Percentiles rank a stretch among this genome's conserved stretches.
Evolutionary conservation across 2,888 invertebrate genomes (phyloP).

Genomic region (Thymelicus lineola): DNA sequence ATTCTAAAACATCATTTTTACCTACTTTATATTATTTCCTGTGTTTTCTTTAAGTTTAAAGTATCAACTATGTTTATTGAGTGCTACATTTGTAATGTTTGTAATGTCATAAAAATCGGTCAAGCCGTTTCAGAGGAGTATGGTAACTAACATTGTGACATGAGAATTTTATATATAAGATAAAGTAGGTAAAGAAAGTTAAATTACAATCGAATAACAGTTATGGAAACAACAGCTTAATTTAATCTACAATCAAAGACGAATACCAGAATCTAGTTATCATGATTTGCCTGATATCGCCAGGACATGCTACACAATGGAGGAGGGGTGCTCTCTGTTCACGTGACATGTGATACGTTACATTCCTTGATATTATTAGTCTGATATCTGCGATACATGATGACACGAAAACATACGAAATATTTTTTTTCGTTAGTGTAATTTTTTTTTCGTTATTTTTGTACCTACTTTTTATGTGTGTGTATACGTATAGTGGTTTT

Average conservation of each 20-base stretch:
- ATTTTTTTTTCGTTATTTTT: background rate
- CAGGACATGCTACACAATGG: constrained; percentile 27
- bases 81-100: too few species aligned
- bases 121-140: too few species aligned
- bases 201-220: background rate
- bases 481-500: too few species aligned
- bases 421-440: background rate
- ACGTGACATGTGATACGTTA: constrained; percentile 34
- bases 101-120: too few species aligned
- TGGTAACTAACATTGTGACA: too few species aligned
- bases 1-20: constrained; percentile 4
- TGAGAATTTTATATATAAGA: too few species aligned
- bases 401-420: constrained; percentile 3
- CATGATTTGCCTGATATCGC: constrained; percentile 26
- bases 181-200: too few species aligned
- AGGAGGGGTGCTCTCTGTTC: constrained; percentile 28
- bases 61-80: too few species aligned
- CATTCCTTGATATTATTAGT: constrained; percentile 32
- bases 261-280: constrained; percentile 19
- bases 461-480: too few species aligned
- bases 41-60: background rate
- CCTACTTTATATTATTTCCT: background rate
- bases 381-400: constrained; percentile 8
- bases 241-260: constrained; percentile 27
- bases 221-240: constrained; percentile 15